Base-by-base conservation (phyloP, 2,888 invertebrate species). In the Cerastis rubricosa region DNA sequence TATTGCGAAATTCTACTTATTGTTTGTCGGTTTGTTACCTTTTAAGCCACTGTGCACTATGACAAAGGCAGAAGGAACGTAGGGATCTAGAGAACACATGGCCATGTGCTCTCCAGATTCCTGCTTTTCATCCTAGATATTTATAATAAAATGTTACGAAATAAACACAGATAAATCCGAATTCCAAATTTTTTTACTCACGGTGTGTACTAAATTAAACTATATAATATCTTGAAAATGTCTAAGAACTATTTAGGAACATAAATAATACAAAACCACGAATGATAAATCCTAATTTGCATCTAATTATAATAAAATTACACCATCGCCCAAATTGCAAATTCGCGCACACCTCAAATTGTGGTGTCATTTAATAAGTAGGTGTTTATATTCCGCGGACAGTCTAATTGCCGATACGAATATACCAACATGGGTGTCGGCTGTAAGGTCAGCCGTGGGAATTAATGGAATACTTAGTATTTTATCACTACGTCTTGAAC, bases 361-460 rank as follows among this genome's bases (percentile, higher is more conserved):
- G 76, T 82, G 69, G 75, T 89, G 89, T 90, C 89, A 90, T 85
- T 89, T 87, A 74, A 79, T 80, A 78, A 78, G 86, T 89, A 82
- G 80, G 84, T 80, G 80, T 80, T 78, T 81, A 83, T 70, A 72
- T 73, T 71, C 45, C 67, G 63, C 57, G 72, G 74, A 67, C 82
- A 79, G 77, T 68, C 71, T 87, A 81, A 88, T 87, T 85, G 78
- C 78, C 59, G 25, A 76, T 72, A 78, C 69, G 64, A 78, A 35
- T 65, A 72, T 69, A 78, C 51, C 25, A 78, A 74, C 68, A 84
- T 85, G 78, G 81, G 71, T 78, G 79, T 80, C 67, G 70, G 71
- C 70, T 29, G 35, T 71, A 74, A 85, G 84, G 87, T 86, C 78
- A 78, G 70, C 68, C 51, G 71, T 74, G 83, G 83, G 78, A 85